Percentiles rank a stretch among this genome's conserved stretches.
Conservation (phyloP, 1,140 invertebrate species). For the Drosophila serrata region DNA sequence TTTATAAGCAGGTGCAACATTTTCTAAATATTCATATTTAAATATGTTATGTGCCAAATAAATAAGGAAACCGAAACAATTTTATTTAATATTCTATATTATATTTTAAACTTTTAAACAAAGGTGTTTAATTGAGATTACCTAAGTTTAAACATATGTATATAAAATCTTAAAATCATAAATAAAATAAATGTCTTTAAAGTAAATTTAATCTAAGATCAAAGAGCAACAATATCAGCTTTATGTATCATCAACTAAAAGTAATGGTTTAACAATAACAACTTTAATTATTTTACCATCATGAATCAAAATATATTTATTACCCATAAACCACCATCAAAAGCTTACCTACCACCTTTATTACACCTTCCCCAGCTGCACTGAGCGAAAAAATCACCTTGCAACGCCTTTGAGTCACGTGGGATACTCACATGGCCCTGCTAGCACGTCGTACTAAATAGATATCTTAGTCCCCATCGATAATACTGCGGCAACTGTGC, state of each 20-base stretch:
- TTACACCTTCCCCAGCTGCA: not conserved
- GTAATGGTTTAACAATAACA: not conserved
- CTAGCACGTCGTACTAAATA: conserved; percentile 25
- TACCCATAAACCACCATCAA: not conserved
- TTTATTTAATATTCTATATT: too few relatives aligned
- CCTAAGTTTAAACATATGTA: too few relatives aligned
- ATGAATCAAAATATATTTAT: not conserved
- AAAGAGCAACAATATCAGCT: not conserved
- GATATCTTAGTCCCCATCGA: conserved; percentile 49
- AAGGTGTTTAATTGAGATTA: too few relatives aligned
- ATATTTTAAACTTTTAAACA: not conserved
- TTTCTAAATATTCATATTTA: too few relatives aligned
- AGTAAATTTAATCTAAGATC: not conserved
- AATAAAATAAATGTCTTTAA: too few relatives aligned
- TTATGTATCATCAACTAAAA: not conserved
- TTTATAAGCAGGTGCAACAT: too few relatives aligned
- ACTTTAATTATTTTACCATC: not conserved
- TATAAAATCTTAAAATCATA: too few relatives aligned
- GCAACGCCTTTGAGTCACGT: conserved; percentile 33
- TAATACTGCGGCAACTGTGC: conserved; percentile 35
- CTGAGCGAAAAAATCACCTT: conserved; percentile 8
- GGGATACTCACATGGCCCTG: conserved; percentile 25
- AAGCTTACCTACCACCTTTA: conserved; percentile 3
- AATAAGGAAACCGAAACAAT: too few relatives aligned
- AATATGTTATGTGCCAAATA: too few relatives aligned